Percentiles rank a stretch among this genome's conserved stretches.
phyloP scores from a whole-genome alignment of 1,140 invertebrate genomes.

The Drosophila truncata region DNA sequence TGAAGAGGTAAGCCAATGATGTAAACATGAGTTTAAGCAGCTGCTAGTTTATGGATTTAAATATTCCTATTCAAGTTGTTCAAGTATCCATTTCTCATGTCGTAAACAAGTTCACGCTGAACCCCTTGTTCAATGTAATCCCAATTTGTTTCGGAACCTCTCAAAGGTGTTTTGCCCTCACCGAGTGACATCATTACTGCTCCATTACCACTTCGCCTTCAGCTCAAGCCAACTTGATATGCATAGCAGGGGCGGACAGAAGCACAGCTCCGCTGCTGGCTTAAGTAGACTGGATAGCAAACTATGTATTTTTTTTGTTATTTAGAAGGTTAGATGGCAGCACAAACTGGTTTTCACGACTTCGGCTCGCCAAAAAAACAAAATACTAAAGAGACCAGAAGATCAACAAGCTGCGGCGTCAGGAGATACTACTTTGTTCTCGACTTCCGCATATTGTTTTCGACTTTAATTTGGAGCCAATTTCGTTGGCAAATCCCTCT shows the following conservation, averaged over 20 bases:
- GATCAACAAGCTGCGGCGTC: constrained; percentile 12
- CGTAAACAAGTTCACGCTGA: neutral
- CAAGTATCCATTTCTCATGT: neutral
- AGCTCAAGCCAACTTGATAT: constrained; percentile 72
- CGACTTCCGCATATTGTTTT: constrained; percentile 70
- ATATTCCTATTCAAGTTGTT: neutral
- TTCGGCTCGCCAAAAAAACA: too few species aligned
- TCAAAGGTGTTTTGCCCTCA: constrained; percentile 37
- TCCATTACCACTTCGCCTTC: constrained; percentile 60
- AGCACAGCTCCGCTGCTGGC: constrained; percentile 44
- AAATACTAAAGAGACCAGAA: constrained; percentile 6
- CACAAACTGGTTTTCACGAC: constrained; percentile 57
- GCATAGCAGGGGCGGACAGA: constrained; percentile 79
- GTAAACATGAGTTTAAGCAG: neutral
- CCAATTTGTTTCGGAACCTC: constrained; percentile 12
- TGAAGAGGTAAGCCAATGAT: neutral
- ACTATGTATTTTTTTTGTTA: constrained; percentile 39
- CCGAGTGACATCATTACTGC: constrained; percentile 57
- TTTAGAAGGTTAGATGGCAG: constrained; percentile 71
- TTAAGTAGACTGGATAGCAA: constrained; percentile 71
- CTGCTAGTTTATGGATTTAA: neutral
- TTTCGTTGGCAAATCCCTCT: neutral
- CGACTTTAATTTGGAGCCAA: constrained; percentile 57
- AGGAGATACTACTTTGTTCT: constrained; percentile 39
- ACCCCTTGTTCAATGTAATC: constrained; percentile 2